These are phyloP conservation scores for Tetramorium bicarinatum DNA, from an alignment of 2,888 invertebrate species.

Conservation along the genomic window DNA sequence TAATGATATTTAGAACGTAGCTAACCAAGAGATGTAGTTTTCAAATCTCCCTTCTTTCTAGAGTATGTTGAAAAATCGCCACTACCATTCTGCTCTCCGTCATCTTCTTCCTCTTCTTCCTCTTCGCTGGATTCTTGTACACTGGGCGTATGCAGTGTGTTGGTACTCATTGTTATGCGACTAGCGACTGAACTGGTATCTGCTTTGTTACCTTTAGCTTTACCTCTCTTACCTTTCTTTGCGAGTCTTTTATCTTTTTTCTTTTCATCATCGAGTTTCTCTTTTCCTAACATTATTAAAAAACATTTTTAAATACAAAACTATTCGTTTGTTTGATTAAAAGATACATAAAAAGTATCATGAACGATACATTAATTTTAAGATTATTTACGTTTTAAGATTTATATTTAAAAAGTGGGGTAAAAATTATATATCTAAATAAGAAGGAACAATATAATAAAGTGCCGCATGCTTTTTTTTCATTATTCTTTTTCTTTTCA, in stretches of 20 bases:
- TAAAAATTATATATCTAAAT: neutral
- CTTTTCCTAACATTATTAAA: constrained; percentile 53
- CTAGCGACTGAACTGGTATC: constrained; percentile 81
- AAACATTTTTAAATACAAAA: neutral
- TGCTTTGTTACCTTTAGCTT: constrained; percentile 62
- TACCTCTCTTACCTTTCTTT: constrained; percentile 80
- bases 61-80: constrained; percentile 28
- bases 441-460: neutral
- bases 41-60: neutral
- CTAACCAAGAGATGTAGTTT: constrained; percentile 30
- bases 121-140: constrained; percentile 53
- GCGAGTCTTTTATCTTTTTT: constrained; percentile 78
- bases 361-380: neutral
- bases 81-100: constrained; percentile 28
- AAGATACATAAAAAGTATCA: neutral
- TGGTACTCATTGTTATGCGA: constrained; percentile 63
- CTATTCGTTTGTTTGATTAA: neutral
- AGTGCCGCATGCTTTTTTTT: neutral
- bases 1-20: neutral
- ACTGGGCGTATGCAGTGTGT: constrained; percentile 30
- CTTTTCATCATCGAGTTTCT: constrained; percentile 59
- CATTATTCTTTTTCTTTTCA: neutral
- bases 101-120: constrained; percentile 37
- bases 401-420: neutral
- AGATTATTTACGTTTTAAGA: neutral